Evolutionary conservation across 2,797 vertebrate species (phyloP), one percentile per base, ranked within the genome.

Genomic region (Danio jaintianensis): DNA sequence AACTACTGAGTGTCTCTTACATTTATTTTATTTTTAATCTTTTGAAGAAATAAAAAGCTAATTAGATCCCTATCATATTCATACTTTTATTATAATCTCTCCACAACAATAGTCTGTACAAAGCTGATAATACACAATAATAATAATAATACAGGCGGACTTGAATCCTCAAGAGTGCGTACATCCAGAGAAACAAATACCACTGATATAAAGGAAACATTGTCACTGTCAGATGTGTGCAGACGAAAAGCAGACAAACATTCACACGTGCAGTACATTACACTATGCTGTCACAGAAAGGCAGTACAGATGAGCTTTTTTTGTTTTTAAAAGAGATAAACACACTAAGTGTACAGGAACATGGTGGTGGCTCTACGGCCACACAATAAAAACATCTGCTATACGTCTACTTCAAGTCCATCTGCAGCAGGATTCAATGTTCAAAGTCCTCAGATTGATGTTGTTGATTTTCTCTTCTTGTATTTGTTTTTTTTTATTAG

Each of bases 81-180:
- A 79, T 71, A 53, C 16, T 71, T 83, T 85, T 82, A 75, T 83
- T 93, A n/a, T 93, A 89, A 91, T 89, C 76, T 87, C 78, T 89
- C 85, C 71, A 85, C 85, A 83, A 87, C 87, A 87, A 90, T 87
- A 89, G 80, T 87, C 88, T 89, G 84, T 86, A 89, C 83, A 82
- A 90, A 88, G 78, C 78, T 81, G 81, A 84, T 91, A 86, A 90
- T 83, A 89, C 89, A 91, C 84, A 87, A 89, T 86, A 90, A 86
- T 84, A 87, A 90, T 86, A 90, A 86, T 88, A 85, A 93, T 89
- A 93, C 84, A 87, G 84, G 89, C 58, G 71, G 82, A 38, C 81
- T 88, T 83, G 70, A 79, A 85, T 85, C 78, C 75, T 89, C 66
- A 77, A 86, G 77, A 82, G 86, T 50, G 82, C 76, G 82, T 85